Percentiles rank a stretch among this genome's conserved stretches.
Conservation (phyloP, 1,140 invertebrate species). For the Trichomalopsis sarcophagae region DNA sequence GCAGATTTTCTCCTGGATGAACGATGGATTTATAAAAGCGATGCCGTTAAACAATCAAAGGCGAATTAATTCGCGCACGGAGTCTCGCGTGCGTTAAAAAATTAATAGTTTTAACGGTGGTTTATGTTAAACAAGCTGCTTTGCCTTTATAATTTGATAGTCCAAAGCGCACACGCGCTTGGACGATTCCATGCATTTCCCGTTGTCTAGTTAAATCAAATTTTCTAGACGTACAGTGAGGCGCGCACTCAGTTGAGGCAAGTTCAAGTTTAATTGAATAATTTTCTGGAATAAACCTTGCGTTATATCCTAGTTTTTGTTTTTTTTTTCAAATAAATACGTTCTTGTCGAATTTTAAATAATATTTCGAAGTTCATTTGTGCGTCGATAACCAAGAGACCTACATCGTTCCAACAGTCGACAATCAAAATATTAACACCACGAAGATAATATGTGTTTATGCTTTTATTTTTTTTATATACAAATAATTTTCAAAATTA, state of each 20-base stretch:
- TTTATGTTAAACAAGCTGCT: neutral
- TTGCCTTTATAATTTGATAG: neutral
- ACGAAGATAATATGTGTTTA: neutral
- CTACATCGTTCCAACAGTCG: too few species aligned
- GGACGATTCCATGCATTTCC: neutral
- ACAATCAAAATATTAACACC: neutral
- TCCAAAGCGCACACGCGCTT: neutral
- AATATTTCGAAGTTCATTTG: too few species aligned
- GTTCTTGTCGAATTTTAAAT: too few species aligned
- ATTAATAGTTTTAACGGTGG: neutral
- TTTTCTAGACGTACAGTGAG: neutral
- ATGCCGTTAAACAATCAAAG: too few species aligned
- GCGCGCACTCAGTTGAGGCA: neutral
- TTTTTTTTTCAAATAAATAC: too few species aligned
- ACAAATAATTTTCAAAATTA: constrained; percentile 18
- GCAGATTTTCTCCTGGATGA: too few species aligned
- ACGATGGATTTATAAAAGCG: too few species aligned
- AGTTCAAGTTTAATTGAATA: neutral
- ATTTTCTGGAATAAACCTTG: too few species aligned
- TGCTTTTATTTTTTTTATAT: constrained; percentile 1
- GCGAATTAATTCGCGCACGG: too few species aligned
- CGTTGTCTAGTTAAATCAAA: neutral
- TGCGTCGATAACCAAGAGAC: too few species aligned
- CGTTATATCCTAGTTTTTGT: too few species aligned
- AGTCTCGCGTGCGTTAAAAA: neutral